Evolutionary conservation across 1,140 invertebrate species (phyloP), one percentile per base, ranked within the genome.

Genomic region (Brachystomella parvula): DNA sequence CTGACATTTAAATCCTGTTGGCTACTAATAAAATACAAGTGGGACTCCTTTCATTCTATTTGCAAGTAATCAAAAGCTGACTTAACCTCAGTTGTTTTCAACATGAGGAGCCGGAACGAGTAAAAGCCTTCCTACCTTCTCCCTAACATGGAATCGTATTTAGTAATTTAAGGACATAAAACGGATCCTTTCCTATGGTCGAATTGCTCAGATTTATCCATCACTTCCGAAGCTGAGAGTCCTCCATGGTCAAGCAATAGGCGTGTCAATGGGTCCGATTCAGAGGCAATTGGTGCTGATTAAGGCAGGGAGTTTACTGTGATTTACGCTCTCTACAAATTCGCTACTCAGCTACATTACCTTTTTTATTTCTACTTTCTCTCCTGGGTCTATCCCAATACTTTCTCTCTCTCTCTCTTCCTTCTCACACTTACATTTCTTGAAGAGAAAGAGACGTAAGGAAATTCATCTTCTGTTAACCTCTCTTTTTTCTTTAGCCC

Each of bases 201-300:
- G 21, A 9, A 24, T 12, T 9, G 26, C 21, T 29, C 31, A 60
- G 58, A 60, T 60, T 60, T 29, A 33, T 60, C 12, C 24, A 33
- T 28, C 29, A 3, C 12, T 29, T 33, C 12, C 26, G 29, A 33
- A 60, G 9, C 28, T 9, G 39, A 44, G 24, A 24, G 17, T 53
- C 30, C 21, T 63, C 28, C 61, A 70, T 69, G 66, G 68, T 69
- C 69, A 65, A 33, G 26, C 3, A 64, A 64, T 56, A 71, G 72
- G 72, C 72, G 72, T 73, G 72, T 73, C 72, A 73, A 73, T 71
- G 67, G 67, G 21, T 63, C 65, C 67, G 62, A 73, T 73, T 73
- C 67, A 65, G 56, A 32, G 60, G 72, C 69, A 71, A 73, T 73
- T 73, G 67, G 62, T 71, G 69, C 72, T 73, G 72, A 73, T 73